Evolutionary conservation across 2,888 invertebrate genomes (phyloP).

Genomic region (Chouioia cunea): DNA sequence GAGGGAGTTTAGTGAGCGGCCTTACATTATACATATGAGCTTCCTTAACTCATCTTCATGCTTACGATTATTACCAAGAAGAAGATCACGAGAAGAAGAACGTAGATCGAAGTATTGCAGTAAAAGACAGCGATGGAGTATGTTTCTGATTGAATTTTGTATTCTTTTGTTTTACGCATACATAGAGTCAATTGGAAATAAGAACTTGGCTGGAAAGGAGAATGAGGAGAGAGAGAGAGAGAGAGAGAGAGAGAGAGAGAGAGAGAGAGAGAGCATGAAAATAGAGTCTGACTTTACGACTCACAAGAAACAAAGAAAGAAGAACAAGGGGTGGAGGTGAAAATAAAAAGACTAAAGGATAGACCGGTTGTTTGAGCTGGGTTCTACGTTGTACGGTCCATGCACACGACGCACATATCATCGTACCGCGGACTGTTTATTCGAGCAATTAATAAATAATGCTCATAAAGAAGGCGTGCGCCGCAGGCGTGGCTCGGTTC

Average conservation of each 20-base stretch:
- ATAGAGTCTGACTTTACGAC: too few relatives aligned
- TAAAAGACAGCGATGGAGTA: too few relatives aligned
- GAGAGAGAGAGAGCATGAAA: too few relatives aligned
- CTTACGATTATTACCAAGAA: too few relatives aligned
- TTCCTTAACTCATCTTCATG: too few relatives aligned
- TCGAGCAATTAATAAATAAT: constrained; percentile 67
- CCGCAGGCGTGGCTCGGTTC: constrained; percentile 38
- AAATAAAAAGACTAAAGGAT: constrained; percentile 11
- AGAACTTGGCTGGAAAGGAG: background rate
- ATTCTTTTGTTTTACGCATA: too few relatives aligned
- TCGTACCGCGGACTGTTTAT: constrained; percentile 62
- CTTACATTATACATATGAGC: too few relatives aligned
- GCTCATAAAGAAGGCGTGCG: constrained; percentile 64
- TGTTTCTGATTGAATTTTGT: too few relatives aligned
- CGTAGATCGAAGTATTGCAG: too few relatives aligned
- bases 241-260: background rate
- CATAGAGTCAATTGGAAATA: too few relatives aligned
- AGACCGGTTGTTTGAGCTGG: constrained; percentile 26
- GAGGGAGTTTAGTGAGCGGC: background rate
- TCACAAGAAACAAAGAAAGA: too few relatives aligned
- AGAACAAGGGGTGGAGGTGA: background rate
- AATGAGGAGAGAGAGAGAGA: constrained; percentile 5
- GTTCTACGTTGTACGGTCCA: constrained; percentile 15
- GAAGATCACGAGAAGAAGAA: too few relatives aligned
- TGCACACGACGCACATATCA: constrained; percentile 12